phyloP scores from a whole-genome alignment of 2,888 invertebrate species.

The Ennomos quercinarius region DNA sequence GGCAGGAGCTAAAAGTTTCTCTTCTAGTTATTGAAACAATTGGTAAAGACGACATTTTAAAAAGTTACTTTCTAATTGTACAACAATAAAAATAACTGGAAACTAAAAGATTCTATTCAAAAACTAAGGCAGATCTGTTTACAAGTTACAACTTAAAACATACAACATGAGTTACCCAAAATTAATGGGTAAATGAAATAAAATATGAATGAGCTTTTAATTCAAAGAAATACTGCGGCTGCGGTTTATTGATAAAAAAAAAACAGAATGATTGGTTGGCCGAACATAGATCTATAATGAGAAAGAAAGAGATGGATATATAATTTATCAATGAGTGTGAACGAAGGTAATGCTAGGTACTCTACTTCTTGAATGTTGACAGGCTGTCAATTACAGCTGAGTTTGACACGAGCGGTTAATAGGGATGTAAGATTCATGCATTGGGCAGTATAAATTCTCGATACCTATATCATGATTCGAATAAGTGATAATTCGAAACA shows the following conservation, averaged over 20 bases:
- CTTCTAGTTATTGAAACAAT: slow-evolving; percentile 91
- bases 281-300: too few species aligned
- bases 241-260: background rate
- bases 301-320: too few species aligned
- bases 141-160: background rate
- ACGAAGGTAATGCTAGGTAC: too few species aligned
- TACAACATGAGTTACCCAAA: slow-evolving; percentile 9
- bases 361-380: too few species aligned
- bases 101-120: background rate
- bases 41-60: slow-evolving; percentile 73
- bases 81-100: slow-evolving; percentile 10
- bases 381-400: too few species aligned
- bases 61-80: slow-evolving; percentile 20
- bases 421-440: too few species aligned
- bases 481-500: too few species aligned
- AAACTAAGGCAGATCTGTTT: background rate
- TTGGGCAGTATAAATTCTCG: too few species aligned
- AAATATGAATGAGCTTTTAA: slow-evolving; percentile 4
- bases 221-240: slow-evolving; percentile 9
- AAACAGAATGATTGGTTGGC: background rate
- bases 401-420: too few species aligned
- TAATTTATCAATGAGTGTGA: too few species aligned
- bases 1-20: slow-evolving; percentile 95
- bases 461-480: too few species aligned
- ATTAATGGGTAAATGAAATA: slow-evolving; percentile 11